Evolutionary conservation across 1,140 invertebrate genomes (phyloP).

Genomic region (Chlorops oryzae): DNA sequence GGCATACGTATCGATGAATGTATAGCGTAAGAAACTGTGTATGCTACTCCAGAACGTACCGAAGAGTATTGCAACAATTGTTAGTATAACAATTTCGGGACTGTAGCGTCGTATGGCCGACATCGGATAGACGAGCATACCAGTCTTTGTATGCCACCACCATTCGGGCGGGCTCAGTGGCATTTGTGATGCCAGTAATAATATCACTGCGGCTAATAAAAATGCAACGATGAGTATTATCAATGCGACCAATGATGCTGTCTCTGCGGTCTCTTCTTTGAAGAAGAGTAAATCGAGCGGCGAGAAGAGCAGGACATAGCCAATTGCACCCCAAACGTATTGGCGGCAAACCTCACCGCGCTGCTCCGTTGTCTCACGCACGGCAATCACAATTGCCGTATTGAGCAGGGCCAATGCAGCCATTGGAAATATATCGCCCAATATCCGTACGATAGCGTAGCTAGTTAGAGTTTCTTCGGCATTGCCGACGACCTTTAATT

Average conservation of each 20-base stretch:
- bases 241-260: slow-evolving; percentile 36
- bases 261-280: slow-evolving; percentile 17
- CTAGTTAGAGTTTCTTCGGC: slow-evolving; percentile 62
- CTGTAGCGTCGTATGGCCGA: slow-evolving; percentile 65
- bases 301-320: slow-evolving; percentile 64
- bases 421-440: slow-evolving; percentile 71
- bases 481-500: slow-evolving; percentile 54
- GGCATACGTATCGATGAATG: slow-evolving; percentile 26
- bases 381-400: slow-evolving; percentile 71
- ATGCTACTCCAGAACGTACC: slow-evolving; percentile 73
- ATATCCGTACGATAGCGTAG: slow-evolving; percentile 62
- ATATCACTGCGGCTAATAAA: slow-evolving; percentile 29
- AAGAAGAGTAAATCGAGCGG: slow-evolving; percentile 55
- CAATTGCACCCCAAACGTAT: slow-evolving; percentile 67
- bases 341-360: slow-evolving; percentile 75
- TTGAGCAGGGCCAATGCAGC: slow-evolving; percentile 65
- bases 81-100: slow-evolving; percentile 61
- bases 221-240: slow-evolving; percentile 59
- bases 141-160: slow-evolving; percentile 76
- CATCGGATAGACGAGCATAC: slow-evolving; percentile 66
- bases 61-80: slow-evolving; percentile 62
- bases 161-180: slow-evolving; percentile 70
- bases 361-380: slow-evolving; percentile 69
- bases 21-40: slow-evolving; percentile 68
- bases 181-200: slow-evolving; percentile 52